Evolutionary conservation across 2,888 invertebrate species (phyloP), one percentile per base, ranked within the genome.

Genomic region (Adelphocoris suturalis): DNA sequence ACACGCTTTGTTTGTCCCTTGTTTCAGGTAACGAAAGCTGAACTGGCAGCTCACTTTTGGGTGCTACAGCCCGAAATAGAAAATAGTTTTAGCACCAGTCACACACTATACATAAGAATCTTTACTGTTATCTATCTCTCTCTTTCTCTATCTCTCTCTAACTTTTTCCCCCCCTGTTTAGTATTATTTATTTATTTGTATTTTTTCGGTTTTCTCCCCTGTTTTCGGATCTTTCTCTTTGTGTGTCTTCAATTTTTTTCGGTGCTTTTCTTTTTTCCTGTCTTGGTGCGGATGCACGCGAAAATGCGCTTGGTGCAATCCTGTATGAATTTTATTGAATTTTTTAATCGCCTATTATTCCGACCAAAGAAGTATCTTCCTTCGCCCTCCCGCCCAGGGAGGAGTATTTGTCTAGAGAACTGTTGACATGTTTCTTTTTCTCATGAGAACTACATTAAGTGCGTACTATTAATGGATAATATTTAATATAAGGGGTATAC

Each of bases 21-120:
- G 89, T 90, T 90, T 75, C 86, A 90, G 90, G 90, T 76, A 90
- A 90, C 76, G 90, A 90, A 86, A 90, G 90, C 90, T 90, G 90
- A 90, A 90, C 87, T 76, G 86, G 78, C 52, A 52, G 80, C 80
- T 78, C 78, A 88, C 57, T 78, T 55, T 80, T n/a, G 76, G 78
- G 82, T 27, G 13, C 19, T 47, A 19, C 76, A 19, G 61, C 48
- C 76, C 57, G 28, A 76, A 52, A 75, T 90, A 90, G 90, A 75
- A 57, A 19, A 85, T 80, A 81, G 81, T 82, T 89, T 47, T 90
- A 90, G 90, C 90, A 90, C 90, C 90, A 78, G 90, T 90, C 90
- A 90, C 90, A 81, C 82, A 89, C 89, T 61, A 89, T 46, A 68
- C 55, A 88, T 80, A 88, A 88, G 48, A 27, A 80, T 68, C 76